Conservation (phyloP, 2,113 vertebrate genomes). For the Heloderma charlesbogerti region DNA sequence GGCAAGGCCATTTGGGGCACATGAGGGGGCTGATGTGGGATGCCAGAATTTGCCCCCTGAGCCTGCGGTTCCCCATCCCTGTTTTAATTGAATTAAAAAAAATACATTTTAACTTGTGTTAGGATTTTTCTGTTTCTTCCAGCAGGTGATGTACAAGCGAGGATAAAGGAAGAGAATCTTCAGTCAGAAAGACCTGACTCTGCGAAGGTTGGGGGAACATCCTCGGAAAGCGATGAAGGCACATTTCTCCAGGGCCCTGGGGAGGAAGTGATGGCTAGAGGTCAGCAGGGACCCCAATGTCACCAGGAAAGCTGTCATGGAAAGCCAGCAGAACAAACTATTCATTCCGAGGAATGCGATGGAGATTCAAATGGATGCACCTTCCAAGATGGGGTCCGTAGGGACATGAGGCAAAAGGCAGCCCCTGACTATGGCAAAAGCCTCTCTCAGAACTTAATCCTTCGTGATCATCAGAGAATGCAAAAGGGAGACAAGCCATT, state of each 20-base stretch:
- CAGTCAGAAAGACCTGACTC: background rate
- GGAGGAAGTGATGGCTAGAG: background rate
- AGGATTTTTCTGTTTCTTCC: background rate
- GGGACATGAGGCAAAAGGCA: background rate
- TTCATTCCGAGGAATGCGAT: background rate
- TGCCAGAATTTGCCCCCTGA: no score
- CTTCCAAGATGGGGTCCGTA: background rate
- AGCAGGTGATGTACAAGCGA: background rate
- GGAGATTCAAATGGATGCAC: background rate
- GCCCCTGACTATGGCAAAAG: conserved; percentile 22
- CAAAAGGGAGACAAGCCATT: background rate
- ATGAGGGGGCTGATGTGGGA: no score
- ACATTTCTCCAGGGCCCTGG: background rate
- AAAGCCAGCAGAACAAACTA: background rate
- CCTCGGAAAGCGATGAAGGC: background rate
- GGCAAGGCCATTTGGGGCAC: no score
- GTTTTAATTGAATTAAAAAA: no score
- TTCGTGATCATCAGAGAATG: conserved; percentile 21
- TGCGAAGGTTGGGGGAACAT: background rate
- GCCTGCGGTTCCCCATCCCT: no score
- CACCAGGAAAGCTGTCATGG: background rate
- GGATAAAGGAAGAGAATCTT: background rate
- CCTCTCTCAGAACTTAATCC: conserved; percentile 9
- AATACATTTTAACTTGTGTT: no score
- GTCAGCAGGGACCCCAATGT: background rate